Conservation (phyloP, 2,113 vertebrate species). For the Eolophus roseicapilla region DNA sequence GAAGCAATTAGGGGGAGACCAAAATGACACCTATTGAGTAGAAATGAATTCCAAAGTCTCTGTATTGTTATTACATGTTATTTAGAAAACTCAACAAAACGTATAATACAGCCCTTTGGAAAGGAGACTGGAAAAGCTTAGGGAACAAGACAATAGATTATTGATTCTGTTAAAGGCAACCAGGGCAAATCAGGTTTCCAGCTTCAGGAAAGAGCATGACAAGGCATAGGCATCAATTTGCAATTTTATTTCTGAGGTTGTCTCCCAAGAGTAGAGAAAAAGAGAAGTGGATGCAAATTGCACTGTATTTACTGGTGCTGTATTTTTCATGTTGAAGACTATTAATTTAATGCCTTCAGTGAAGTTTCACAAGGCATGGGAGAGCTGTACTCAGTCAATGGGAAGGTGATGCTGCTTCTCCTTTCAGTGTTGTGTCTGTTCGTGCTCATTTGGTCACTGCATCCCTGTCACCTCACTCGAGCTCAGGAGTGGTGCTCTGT, state of each 20-base stretch:
- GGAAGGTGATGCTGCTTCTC: not conserved
- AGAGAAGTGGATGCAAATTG: not conserved
- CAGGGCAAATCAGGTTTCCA: not conserved
- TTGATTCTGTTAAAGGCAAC: not conserved
- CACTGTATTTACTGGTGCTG: not conserved
- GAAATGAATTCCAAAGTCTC: constrained; percentile 33
- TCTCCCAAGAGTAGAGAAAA: not conserved
- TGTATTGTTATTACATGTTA: constrained; percentile 37
- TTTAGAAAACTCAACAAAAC: constrained; percentile 23
- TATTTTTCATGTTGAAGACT: not conserved
- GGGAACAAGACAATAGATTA: not conserved
- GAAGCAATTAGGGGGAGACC: constrained; percentile 13
- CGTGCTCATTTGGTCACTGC: not conserved
- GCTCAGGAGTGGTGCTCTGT: not conserved
- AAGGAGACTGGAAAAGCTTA: not conserved
- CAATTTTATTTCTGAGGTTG: not conserved
- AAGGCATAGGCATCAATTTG: not conserved
- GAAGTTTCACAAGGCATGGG: not conserved
- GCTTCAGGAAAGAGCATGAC: not conserved
- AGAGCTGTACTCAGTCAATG: not conserved
- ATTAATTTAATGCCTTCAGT: not conserved
- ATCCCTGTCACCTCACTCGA: not conserved
- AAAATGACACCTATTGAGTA: constrained; percentile 54
- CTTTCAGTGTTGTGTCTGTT: rapidly evolving
- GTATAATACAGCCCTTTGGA: not conserved